phyloP scores from a whole-genome alignment of 2,888 invertebrate species.

The Drosophila formosana region DNA sequence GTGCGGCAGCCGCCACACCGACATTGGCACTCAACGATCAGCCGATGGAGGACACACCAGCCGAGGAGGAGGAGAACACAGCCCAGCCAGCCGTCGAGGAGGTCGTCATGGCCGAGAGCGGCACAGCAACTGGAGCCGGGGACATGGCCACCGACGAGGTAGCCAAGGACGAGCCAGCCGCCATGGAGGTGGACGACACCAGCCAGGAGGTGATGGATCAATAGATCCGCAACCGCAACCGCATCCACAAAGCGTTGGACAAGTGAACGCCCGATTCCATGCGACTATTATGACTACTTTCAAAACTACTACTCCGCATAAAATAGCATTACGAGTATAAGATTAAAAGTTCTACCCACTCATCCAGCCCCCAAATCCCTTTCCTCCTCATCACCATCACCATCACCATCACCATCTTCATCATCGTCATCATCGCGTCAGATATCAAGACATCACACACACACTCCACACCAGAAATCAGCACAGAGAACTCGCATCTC shows the following conservation, averaged over 20 bases:
- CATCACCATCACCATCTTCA: neutral
- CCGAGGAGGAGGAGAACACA: constrained; percentile 74
- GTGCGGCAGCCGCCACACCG: constrained; percentile 49
- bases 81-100: constrained; percentile 74
- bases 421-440: neutral
- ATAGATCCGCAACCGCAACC: constrained; percentile 53
- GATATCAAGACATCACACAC: neutral
- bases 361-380: neutral
- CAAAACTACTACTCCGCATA: constrained; percentile 55
- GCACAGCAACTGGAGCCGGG: constrained; percentile 56
- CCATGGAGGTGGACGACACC: constrained; percentile 85
- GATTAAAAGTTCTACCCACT: constrained; percentile 21
- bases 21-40: constrained; percentile 76
- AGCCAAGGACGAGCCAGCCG: constrained; percentile 81
- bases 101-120: constrained; percentile 81
- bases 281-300: constrained; percentile 53
- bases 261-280: constrained; percentile 25
- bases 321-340: constrained; percentile 49
- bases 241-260: constrained; percentile 15
- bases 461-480: neutral
- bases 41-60: constrained; percentile 80
- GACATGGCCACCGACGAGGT: constrained; percentile 82
- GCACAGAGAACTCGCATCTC: neutral
- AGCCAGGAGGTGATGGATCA: constrained; percentile 85
- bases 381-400: neutral